Evolutionary conservation across 23 tunicate genomes (phyloP), one percentile per base, ranked within the genome.

Genomic region (Aplidium turbinatum): DNA sequence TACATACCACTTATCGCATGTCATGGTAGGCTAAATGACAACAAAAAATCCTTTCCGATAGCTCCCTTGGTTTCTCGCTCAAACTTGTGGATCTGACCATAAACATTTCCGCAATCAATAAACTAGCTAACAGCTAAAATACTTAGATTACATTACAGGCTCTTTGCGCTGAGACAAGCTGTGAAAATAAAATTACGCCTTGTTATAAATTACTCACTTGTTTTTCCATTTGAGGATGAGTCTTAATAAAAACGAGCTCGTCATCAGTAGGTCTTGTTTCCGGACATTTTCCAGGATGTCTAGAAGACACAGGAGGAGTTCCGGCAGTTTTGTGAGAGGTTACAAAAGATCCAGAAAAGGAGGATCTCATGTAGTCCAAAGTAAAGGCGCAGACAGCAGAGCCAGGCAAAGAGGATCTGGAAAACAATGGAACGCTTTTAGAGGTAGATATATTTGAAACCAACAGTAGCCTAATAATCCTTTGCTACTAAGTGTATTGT

Each of bases 331-430:
- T 50, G 25, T 51, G 19, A 7, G 24, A 30, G 38, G 35, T 74
- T 6, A 30, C 50, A 68, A 87, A 87, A 0, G 69, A 53, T 18
- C 95, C 95, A 21, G 22, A 32, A 32, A 87, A 33, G 22, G 83
- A 73, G 1, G 39, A 39, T 19, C 56, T 78, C 2, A 87, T 75
- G 18, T 72, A 35, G 40, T 84, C 58, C 56, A 81, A 28, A 0
- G 80, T 73, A 38, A 80, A 87, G 5, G 78, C 29, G 73, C 95
- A 87, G 24, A 87, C 73, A 0, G 95, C 95, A 18, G 95, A 80
- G 4, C 95, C 95, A n/a, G 95, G 67, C 51, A 87, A 69, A 29
- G 87, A 81, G 64, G 73, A 34, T 26, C 95, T 87, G 72, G 7
- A 68, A 45, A 0, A 22, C 2, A 47, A 65, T 7, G 5, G n/a